Evolutionary conservation across 2,113 vertebrate genomes (phyloP).

Genomic region (Saimiri boliviensis): DNA sequence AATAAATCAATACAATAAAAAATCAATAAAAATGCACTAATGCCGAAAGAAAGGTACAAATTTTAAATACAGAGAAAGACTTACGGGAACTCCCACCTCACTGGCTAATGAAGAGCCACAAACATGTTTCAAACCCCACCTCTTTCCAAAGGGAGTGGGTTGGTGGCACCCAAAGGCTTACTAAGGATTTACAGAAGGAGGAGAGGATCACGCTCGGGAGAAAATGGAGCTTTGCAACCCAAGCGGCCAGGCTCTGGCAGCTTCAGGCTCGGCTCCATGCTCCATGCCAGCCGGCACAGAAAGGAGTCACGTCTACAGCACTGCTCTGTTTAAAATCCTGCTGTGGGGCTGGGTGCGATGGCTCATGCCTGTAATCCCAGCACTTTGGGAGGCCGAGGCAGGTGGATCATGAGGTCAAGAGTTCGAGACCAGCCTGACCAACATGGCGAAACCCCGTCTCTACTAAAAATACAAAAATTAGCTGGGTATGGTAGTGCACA

Average conservation of each 20-base stretch:
- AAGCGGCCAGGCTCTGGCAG: background rate
- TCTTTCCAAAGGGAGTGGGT: background rate
- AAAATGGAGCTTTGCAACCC: accelerated
- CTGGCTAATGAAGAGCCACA: background rate
- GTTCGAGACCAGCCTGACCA: too few species aligned
- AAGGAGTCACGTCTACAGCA: background rate
- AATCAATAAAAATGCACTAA: background rate
- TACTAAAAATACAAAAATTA: too few species aligned
- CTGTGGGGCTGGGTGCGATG: background rate
- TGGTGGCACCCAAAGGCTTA: accelerated
- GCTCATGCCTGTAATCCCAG: too few species aligned
- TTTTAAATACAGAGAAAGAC: background rate
- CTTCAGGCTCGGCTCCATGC: background rate
- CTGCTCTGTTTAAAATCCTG: background rate
- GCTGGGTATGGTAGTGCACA: too few species aligned
- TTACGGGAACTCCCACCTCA: background rate
- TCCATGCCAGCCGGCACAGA: background rate
- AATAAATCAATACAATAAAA: too few species aligned
- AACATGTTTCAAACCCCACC: background rate
- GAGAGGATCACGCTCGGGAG: accelerated
- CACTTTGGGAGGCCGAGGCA: too few species aligned
- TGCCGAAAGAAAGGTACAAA: background rate
- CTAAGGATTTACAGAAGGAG: accelerated
- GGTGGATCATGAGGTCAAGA: too few species aligned
- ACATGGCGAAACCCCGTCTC: too few species aligned